Conservation (phyloP, 2,888 invertebrate species). For the Torymus tubicola region DNA sequence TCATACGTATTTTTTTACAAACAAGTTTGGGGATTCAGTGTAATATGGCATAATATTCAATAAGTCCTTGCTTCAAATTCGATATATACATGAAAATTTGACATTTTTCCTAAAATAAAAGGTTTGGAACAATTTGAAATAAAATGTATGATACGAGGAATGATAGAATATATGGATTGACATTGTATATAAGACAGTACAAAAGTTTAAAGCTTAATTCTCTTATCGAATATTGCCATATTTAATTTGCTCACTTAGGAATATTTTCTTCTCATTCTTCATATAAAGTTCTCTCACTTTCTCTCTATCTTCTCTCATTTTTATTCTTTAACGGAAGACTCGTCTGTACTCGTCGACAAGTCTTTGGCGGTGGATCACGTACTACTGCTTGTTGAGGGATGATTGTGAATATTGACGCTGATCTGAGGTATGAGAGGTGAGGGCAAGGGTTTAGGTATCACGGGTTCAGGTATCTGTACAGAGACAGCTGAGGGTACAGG, state of each 20-base stretch:
- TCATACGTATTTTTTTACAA: slow-evolving; percentile 29
- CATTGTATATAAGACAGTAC: slow-evolving; percentile 59
- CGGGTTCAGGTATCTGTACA: slow-evolving; percentile 72
- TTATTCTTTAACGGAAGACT: slow-evolving; percentile 46
- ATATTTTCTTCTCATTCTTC: slow-evolving; percentile 61
- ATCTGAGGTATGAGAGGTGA: slow-evolving; percentile 73
- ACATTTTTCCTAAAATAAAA: slow-evolving; percentile 13
- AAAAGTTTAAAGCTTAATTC: slow-evolving; percentile 61
- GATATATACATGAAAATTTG: slow-evolving; percentile 38
- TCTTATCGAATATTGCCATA: slow-evolving; percentile 66
- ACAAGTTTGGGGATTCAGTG: slow-evolving; percentile 29
- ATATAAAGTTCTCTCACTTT: slow-evolving; percentile 64
- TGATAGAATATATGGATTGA: slow-evolving; percentile 45
- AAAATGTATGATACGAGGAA: background rate
- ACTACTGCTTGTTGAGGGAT: slow-evolving; percentile 67
- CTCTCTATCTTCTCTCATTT: slow-evolving; percentile 33
- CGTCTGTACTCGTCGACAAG: slow-evolving; percentile 54
- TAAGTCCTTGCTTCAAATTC: slow-evolving; percentile 45
- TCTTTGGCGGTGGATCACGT: slow-evolving; percentile 71
- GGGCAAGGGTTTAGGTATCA: slow-evolving; percentile 70
- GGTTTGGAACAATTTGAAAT: background rate
- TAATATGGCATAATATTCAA: slow-evolving; percentile 60
- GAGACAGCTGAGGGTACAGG: slow-evolving; percentile 70
- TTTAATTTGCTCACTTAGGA: slow-evolving; percentile 61
- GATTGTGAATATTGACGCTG: slow-evolving; percentile 72